Percentiles rank a stretch among this genome's conserved stretches.
Evolutionary conservation across 2,888 invertebrate species (phyloP).

Genomic region (Platycheirus albimanus): DNA sequence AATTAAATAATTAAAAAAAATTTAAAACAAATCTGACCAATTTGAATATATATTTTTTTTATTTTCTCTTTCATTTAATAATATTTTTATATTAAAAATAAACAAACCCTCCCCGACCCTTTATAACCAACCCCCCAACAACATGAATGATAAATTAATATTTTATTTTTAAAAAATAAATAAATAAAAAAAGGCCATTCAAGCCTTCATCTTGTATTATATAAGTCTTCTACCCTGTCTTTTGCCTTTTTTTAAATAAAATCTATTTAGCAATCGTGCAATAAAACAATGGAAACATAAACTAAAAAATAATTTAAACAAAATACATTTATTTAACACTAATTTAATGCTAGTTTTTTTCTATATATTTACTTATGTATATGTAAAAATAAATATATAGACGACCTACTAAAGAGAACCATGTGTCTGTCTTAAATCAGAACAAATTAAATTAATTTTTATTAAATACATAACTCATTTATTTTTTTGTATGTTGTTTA

Average conservation of each 20-base stretch:
- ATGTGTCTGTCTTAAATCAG: slow-evolving; percentile 69
- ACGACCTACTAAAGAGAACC: slow-evolving; percentile 62
- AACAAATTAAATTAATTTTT: slow-evolving; percentile 70
- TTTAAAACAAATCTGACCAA: slow-evolving; percentile 45
- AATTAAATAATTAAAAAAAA: slow-evolving; percentile 36
- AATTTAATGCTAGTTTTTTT: slow-evolving; percentile 52
- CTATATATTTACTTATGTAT: no score
- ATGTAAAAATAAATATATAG: slow-evolving; percentile 26
- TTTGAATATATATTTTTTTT: slow-evolving; percentile 26
- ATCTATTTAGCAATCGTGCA: slow-evolving; percentile 66
- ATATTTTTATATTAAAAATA: slow-evolving; percentile 73
- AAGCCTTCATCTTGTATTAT: slow-evolving; percentile 4
- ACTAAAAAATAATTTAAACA: slow-evolving; percentile 62
- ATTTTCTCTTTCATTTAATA: slow-evolving; percentile 53
- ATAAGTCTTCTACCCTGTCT: slow-evolving; percentile 34
- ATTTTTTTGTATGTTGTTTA: slow-evolving; percentile 45
- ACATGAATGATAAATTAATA: slow-evolving; percentile 46
- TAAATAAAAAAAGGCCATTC: slow-evolving; percentile 13
- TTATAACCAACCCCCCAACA: slow-evolving; percentile 37
- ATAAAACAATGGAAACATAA: slow-evolving; percentile 70
- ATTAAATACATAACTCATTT: slow-evolving; percentile 39
- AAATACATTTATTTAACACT: slow-evolving; percentile 32
- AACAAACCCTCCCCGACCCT: slow-evolving; percentile 40
- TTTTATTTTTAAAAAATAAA: slow-evolving; percentile 41
- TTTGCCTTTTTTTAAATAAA: slow-evolving; percentile 35